Percentiles rank a stretch among this genome's conserved stretches.
phyloP scores from a whole-genome alignment of 2,888 invertebrate species.

The Agrotis puta region DNA sequence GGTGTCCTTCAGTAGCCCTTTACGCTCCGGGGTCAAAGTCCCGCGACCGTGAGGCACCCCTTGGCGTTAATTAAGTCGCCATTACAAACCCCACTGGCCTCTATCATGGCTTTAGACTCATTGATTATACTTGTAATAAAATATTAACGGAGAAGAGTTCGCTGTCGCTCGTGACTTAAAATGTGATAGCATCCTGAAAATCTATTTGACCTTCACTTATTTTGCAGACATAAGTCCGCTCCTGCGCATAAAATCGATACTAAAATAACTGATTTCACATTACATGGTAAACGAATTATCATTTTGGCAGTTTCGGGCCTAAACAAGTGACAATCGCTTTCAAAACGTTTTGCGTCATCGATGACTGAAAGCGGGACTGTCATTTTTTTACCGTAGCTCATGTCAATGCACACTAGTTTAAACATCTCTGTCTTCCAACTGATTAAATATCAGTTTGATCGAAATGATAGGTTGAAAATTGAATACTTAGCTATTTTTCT shows the following conservation, averaged over 20 bases:
- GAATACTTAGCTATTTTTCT: too few species aligned
- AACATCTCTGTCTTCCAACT: too few species aligned
- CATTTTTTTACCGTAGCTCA: background rate
- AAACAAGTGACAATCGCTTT: background rate
- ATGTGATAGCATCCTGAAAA: conserved; percentile 20
- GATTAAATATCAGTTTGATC: too few species aligned
- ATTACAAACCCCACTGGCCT: too few species aligned
- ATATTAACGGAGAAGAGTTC: background rate
- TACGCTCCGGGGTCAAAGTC: too few species aligned
- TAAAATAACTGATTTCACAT: too few species aligned
- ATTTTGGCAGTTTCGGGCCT: background rate
- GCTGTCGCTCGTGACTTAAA: conserved; percentile 21
- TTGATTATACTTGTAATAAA: background rate
- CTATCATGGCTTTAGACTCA: too few species aligned
- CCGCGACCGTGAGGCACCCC: too few species aligned
- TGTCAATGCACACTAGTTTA: too few species aligned
- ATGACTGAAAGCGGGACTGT: background rate
- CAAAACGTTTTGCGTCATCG: background rate
- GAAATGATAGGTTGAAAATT: too few species aligned
- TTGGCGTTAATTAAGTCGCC: too few species aligned
- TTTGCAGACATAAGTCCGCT: background rate
- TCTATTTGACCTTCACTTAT: conserved; percentile 29
- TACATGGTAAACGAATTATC: background rate
- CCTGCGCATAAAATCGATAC: background rate
- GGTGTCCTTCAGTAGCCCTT: too few species aligned